Percentiles rank a stretch among this genome's conserved stretches.
phyloP scores from a whole-genome alignment of 2,888 invertebrate species.

The Alviniconcha strummeri region DNA sequence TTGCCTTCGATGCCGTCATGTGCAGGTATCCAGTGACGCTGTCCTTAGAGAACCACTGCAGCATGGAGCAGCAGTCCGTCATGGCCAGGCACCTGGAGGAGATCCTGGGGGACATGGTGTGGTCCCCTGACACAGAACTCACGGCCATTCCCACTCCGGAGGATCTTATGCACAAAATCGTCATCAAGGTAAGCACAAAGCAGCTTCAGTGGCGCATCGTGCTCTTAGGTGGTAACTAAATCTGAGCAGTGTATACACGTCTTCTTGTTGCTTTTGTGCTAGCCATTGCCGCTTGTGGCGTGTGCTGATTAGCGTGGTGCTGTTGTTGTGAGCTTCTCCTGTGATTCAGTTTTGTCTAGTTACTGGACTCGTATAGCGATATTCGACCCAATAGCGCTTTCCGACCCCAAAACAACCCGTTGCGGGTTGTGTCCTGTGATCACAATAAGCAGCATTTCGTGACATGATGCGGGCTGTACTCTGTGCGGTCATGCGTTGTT shows the following conservation, averaged over 20 bases:
- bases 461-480: no score
- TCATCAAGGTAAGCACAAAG: slow-evolving; percentile 73
- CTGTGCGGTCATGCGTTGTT: no score
- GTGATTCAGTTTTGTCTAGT: not conserved
- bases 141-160: slow-evolving; percentile 75
- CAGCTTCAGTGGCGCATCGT: no score
- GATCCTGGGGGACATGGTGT: slow-evolving; percentile 72
- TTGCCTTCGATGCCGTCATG: not conserved
- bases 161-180: slow-evolving; percentile 74
- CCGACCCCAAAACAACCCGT: no score
- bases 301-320: not conserved
- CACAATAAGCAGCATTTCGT: no score
- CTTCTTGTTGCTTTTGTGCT: not conserved
- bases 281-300: not conserved
- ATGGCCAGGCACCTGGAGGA: slow-evolving; percentile 67
- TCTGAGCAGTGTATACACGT: not conserved
- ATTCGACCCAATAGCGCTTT: no score
- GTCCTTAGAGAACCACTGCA: slow-evolving; percentile 74
- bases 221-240: no score
- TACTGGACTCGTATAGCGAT: no score
- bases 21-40: slow-evolving; percentile 72
- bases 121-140: slow-evolving; percentile 70
- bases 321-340: not conserved
- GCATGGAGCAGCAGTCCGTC: slow-evolving; percentile 69
- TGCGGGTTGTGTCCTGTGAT: no score